Conservation (phyloP, 2,888 invertebrate genomes). For the Cyaniris semiargus region DNA sequence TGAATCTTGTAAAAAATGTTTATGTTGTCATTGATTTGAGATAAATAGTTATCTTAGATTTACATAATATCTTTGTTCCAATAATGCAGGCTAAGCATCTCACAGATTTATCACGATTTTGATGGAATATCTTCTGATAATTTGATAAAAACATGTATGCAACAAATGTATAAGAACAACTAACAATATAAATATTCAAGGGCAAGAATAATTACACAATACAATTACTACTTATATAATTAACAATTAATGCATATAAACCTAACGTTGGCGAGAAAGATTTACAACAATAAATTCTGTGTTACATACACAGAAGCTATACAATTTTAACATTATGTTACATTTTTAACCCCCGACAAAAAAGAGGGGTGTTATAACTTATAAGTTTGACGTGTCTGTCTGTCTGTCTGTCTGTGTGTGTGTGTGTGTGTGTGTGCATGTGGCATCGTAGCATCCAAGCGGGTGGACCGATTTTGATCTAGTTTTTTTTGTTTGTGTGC, state of each 20-base stretch:
- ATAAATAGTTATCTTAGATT: neutral
- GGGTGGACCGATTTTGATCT: too few relatives aligned
- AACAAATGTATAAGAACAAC: neutral
- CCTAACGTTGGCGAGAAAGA: neutral
- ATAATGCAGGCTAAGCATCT: neutral
- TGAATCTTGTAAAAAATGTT: neutral
- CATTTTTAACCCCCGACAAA: too few relatives aligned
- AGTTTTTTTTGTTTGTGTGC: too few relatives aligned
- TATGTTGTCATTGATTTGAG: neutral
- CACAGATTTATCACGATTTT: conserved; percentile 5
- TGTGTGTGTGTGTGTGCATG: too few relatives aligned
- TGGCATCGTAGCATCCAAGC: too few relatives aligned
- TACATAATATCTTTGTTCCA: neutral
- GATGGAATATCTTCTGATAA: neutral
- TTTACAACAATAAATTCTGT: neutral
- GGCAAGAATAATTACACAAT: neutral
- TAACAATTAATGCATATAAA: neutral
- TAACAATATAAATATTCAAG: neutral
- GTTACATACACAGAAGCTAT: too few relatives aligned
- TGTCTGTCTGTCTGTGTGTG: too few relatives aligned
- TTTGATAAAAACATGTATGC: neutral
- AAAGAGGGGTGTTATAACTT: too few relatives aligned
- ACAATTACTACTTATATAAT: neutral
- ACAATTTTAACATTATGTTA: too few relatives aligned
- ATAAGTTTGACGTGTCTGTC: too few relatives aligned